Percentiles rank a stretch among this genome's conserved stretches.
phyloP scores from a whole-genome alignment of 2,888 invertebrate genomes.

The Diogma glabrata region DNA sequence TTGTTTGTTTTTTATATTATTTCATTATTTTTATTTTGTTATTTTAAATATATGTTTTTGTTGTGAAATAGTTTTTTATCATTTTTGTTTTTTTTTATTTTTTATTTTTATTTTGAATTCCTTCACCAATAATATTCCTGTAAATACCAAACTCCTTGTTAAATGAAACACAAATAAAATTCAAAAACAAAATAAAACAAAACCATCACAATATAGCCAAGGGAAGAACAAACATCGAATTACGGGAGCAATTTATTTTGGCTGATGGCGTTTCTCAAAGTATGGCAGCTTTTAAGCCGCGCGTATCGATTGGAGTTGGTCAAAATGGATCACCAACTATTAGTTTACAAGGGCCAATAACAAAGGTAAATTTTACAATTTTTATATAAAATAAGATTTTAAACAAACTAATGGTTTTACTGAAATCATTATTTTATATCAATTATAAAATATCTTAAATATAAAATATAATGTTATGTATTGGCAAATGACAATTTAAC shows the following conservation, averaged over 20 bases:
- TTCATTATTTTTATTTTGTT: too few species aligned
- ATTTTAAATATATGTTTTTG: conserved; percentile 14
- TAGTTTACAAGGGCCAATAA: conserved; percentile 74
- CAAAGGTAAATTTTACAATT: conserved; percentile 59
- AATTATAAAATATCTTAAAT: too few species aligned
- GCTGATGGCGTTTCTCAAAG: conserved; percentile 97
- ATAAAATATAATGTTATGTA: too few species aligned
- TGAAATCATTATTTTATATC: too few species aligned
- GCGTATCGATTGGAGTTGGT: conserved; percentile 57
- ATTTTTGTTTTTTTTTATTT: conserved; percentile 8
- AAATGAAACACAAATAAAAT: too few species aligned
- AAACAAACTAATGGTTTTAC: too few species aligned
- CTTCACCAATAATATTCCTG: too few species aligned
- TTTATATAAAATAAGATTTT: too few species aligned
- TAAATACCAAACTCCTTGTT: too few species aligned
- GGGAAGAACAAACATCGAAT: conserved; percentile 99
- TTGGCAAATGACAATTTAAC: too few species aligned
- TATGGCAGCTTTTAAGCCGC: conserved; percentile 97
- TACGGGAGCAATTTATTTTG: conserved; percentile 97
- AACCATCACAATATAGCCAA: conserved; percentile 77
- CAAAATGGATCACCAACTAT: conserved; percentile 36
- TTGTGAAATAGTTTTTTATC: background rate
- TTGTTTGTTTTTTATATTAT: too few species aligned
- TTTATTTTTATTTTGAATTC: conserved; percentile 7
- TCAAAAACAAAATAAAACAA: conserved; percentile 31